Conservation (phyloP, 2,888 invertebrate species). For the Notodonta ziczac region DNA sequence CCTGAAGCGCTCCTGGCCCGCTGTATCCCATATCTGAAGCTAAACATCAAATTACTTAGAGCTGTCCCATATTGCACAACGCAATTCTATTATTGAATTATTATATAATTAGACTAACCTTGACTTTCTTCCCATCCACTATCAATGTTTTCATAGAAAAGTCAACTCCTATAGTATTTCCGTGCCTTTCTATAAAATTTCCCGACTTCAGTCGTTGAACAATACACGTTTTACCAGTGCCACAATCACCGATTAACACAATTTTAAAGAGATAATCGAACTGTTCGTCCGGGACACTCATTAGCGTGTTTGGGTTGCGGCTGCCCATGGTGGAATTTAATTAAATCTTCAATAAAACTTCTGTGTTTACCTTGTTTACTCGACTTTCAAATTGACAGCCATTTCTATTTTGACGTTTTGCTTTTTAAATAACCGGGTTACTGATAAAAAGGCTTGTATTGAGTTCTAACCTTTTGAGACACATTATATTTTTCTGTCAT, state of each 20-base stretch:
- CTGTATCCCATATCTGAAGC: conserved; percentile 99
- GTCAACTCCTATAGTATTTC: conserved; percentile 98
- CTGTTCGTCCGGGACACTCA: conserved; percentile 91
- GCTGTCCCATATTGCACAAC: conserved; percentile 9
- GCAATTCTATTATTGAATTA: conserved; percentile 40
- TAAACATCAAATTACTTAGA: conserved; percentile 53
- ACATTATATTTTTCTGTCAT: no score
- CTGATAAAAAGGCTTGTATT: no score
- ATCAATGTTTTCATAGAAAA: conserved; percentile 99
- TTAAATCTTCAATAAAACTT: conserved; percentile 38
- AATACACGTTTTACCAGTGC: conserved; percentile 96
- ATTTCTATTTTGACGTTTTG: conserved; percentile 35
- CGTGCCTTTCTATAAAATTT: conserved; percentile 97
- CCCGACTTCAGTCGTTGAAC: conserved; percentile 98
- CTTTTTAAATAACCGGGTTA: conserved; percentile 14
- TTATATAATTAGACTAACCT: conserved; percentile 85
- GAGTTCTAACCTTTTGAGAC: no score
- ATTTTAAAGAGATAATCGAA: conserved; percentile 98
- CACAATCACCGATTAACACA: conserved; percentile 96
- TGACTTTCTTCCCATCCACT: conserved; percentile 97
- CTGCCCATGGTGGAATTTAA: conserved; percentile 85
- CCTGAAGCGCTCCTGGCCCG: conserved; percentile 97
- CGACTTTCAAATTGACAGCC: conserved; percentile 43
- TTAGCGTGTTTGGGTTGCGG: conserved; percentile 90
- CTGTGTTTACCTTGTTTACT: conserved; percentile 63